phyloP scores from a whole-genome alignment of 1,140 invertebrate genomes.

The Tenebrio molitor region DNA sequence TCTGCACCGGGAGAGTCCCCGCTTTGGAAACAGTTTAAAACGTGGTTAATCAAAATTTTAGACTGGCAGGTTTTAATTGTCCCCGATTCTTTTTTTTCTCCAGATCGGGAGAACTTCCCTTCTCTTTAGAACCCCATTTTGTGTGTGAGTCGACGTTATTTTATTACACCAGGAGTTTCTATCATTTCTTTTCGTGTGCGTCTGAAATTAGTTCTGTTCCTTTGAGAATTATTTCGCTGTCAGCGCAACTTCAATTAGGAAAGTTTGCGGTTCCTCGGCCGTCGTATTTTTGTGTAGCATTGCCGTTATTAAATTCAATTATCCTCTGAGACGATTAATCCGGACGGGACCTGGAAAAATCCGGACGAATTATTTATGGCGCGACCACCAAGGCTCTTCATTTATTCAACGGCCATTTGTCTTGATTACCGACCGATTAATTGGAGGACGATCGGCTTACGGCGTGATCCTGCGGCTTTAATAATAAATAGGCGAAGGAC shows the following conservation, averaged over 20 bases:
- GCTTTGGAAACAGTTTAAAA: constrained; percentile 4
- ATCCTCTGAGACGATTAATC: constrained; percentile 24
- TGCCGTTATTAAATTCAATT: constrained; percentile 39
- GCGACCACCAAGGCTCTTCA: background rate
- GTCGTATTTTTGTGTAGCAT: constrained; percentile 35
- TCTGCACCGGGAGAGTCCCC: constrained; percentile 1
- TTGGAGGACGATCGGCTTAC: background rate
- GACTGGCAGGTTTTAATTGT: background rate
- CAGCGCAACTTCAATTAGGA: constrained; percentile 35
- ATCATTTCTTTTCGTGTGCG: constrained; percentile 37
- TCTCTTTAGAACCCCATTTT: background rate
- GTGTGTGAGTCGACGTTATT: constrained; percentile 16
- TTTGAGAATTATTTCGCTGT: constrained; percentile 39
- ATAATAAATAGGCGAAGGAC: too few relatives aligned
- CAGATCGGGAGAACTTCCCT: too few relatives aligned
- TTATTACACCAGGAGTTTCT: constrained; percentile 37
- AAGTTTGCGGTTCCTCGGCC: constrained; percentile 27
- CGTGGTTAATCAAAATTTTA: constrained; percentile 23
- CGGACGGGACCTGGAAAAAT: background rate
- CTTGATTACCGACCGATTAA: constrained; percentile 1
- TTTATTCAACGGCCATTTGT: constrained; percentile 19
- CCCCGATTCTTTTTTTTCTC: constrained; percentile 2
- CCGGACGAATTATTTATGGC: background rate
- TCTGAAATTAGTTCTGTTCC: constrained; percentile 35
- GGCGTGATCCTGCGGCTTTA: background rate